Conservation (phyloP, 2,113 vertebrate species). For the Morone saxatilis region DNA sequence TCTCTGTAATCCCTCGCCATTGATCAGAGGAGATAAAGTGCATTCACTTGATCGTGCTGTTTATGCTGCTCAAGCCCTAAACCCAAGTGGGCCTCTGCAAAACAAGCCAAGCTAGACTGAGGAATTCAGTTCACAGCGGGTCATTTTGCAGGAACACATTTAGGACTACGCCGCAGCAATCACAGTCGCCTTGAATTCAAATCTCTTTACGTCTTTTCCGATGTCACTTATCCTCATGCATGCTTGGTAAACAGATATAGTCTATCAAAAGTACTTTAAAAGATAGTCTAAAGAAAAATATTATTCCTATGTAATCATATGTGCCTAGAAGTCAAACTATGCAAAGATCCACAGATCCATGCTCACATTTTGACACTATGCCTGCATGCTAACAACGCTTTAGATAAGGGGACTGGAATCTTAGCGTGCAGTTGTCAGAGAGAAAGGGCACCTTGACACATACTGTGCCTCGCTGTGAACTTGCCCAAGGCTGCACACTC, state of each 20-base stretch:
- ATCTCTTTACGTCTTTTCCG: constrained; percentile 11
- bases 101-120: constrained; percentile 56
- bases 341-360: not conserved
- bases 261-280: constrained; percentile 7
- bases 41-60: constrained; percentile 40
- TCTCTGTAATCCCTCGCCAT: constrained; percentile 40
- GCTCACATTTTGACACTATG: not conserved
- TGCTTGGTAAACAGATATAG: constrained; percentile 26
- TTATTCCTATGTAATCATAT: not conserved
- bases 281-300: constrained; percentile 16
- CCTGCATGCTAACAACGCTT: constrained; percentile 32
- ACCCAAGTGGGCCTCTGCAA: constrained; percentile 57
- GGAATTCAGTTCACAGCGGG: constrained; percentile 59
- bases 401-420: constrained; percentile 63
- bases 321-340: not conserved
- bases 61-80: constrained; percentile 3
- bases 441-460: constrained; percentile 80
- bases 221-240: constrained; percentile 22
- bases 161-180: constrained; percentile 11
- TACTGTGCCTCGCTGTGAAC: constrained; percentile 70
- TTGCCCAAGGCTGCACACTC: constrained; percentile 57
- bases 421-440: constrained; percentile 70
- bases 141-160: constrained; percentile 50
- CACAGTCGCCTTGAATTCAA: constrained; percentile 50
- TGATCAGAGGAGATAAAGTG: constrained; percentile 54